A percentile compares a stretch with the other conserved stretches of the same genome.
Evolutionary conservation across 2,113 vertebrate genomes (phyloP).

Genomic region (Etheostoma spectabile): DNA sequence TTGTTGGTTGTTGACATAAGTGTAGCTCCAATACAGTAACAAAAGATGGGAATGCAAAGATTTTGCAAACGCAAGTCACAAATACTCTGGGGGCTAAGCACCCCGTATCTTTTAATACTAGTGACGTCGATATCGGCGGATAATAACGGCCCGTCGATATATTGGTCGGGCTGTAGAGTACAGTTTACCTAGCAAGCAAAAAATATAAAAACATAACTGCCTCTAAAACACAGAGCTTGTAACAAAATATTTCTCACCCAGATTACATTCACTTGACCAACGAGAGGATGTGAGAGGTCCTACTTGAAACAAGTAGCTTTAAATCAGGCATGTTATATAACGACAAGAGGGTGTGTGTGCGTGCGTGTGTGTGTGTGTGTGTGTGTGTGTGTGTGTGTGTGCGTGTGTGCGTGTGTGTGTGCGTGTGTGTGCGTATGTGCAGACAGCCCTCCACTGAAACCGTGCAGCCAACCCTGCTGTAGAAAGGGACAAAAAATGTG

Average conservation of each 20-base stretch:
- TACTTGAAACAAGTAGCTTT: conserved; percentile 64
- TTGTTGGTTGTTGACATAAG: too few relatives aligned
- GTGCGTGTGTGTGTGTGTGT: background rate
- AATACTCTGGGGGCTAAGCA: too few relatives aligned
- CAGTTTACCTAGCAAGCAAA: background rate
- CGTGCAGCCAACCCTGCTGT: conserved; percentile 6
- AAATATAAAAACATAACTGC: background rate
- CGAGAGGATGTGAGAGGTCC: conserved; percentile 34
- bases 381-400: too few relatives aligned
- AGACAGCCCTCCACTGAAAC: conserved; percentile 35
- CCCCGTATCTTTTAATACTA: too few relatives aligned
- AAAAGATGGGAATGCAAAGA: too few relatives aligned
- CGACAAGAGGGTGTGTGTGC: conserved; percentile 32
- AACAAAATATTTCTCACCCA: conserved; percentile 26
- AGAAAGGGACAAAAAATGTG: conserved; percentile 39
- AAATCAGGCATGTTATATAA: conserved; percentile 64
- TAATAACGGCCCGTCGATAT: too few relatives aligned
- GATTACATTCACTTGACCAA: conserved; percentile 45
- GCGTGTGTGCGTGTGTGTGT: too few relatives aligned
- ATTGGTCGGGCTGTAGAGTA: background rate
- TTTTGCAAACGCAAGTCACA: too few relatives aligned
- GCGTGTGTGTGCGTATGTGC: background rate
- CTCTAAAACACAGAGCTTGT: conserved; percentile 19
- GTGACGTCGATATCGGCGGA: too few relatives aligned
- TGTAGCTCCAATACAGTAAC: too few relatives aligned